A percentile compares a stretch with the other conserved stretches of the same genome.
phyloP scores from a whole-genome alignment of 1,140 invertebrate species.

The Psilanteris sp. region DNA sequence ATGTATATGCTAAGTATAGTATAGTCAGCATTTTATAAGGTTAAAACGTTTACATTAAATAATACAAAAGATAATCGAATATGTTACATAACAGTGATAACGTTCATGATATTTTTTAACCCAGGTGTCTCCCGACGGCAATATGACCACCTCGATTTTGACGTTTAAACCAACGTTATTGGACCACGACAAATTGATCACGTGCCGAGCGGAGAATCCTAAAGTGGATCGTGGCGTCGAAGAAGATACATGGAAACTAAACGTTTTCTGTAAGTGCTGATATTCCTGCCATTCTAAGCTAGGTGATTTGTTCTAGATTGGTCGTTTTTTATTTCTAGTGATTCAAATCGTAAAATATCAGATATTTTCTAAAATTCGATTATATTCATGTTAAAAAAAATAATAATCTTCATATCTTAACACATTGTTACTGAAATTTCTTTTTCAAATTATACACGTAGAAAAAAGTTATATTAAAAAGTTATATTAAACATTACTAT shows the following conservation, averaged over 20 bases:
- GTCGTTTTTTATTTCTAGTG: conserved; percentile 27
- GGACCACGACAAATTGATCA: conserved; percentile 88
- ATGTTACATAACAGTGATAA: too few relatives aligned
- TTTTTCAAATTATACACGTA: too few relatives aligned
- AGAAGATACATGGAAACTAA: conserved; percentile 89
- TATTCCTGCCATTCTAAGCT: conserved; percentile 18
- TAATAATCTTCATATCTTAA: too few relatives aligned
- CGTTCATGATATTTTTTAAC: too few relatives aligned
- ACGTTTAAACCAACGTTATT: conserved; percentile 86
- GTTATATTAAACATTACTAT: too few relatives aligned
- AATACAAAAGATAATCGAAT: too few relatives aligned
- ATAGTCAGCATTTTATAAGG: too few relatives aligned
- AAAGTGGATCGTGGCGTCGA: conserved; percentile 85
- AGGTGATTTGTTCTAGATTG: conserved; percentile 31
- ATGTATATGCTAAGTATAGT: too few relatives aligned
- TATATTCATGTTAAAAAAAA: too few relatives aligned
- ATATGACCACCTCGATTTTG: conserved; percentile 88
- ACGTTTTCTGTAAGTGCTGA: conserved; percentile 89
- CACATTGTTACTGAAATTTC: too few relatives aligned
- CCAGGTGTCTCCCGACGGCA: conserved; percentile 88
- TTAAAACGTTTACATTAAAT: too few relatives aligned
- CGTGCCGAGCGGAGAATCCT: conserved; percentile 90
- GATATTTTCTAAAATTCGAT: neutral
- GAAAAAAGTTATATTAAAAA: too few relatives aligned
- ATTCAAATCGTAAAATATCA: conserved; percentile 22